Conservation (phyloP, 2,888 invertebrate species). For the Carterocephalus palaemon region DNA sequence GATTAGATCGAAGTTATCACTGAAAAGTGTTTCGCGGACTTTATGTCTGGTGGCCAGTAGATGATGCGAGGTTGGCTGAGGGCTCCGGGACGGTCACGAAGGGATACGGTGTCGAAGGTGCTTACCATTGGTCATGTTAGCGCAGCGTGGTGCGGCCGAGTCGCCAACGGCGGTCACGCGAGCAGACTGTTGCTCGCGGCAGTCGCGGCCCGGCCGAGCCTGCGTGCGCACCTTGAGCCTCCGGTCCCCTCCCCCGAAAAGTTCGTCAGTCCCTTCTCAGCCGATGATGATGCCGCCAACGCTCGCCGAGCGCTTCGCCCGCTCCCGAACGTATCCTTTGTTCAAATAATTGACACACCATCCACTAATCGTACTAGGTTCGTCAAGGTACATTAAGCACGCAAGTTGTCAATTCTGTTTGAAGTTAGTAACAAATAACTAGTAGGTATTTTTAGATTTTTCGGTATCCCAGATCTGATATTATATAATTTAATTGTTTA, state of each 20-base stretch:
- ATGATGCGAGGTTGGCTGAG: conserved; percentile 30
- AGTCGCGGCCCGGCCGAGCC: conserved; percentile 57
- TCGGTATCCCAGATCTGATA: too few relatives aligned
- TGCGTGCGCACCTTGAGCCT: conserved; percentile 58
- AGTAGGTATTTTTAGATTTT: too few relatives aligned
- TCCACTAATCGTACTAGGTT: too few relatives aligned
- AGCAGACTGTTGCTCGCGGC: conserved; percentile 75
- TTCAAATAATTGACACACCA: conserved; percentile 34
- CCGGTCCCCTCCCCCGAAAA: conserved; percentile 35
- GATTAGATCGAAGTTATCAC: conserved; percentile 52
- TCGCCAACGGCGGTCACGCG: conserved; percentile 64
- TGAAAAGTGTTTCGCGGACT: conserved; percentile 45
- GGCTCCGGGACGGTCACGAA: conserved; percentile 22
- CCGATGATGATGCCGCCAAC: conserved; percentile 36
- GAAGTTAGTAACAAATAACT: too few relatives aligned
- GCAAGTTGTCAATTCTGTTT: too few relatives aligned
- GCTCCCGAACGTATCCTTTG: conserved; percentile 55
- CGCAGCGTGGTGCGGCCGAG: conserved; percentile 51
- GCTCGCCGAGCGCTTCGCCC: conserved; percentile 43
- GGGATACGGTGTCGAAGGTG: conserved; percentile 40
- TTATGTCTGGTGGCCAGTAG: conserved; percentile 30
- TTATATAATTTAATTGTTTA: too few relatives aligned
- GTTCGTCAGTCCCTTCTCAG: conserved; percentile 28
- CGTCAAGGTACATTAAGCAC: too few relatives aligned
- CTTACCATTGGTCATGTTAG: conserved; percentile 72